These are phyloP conservation scores for Cebidichthys violaceus DNA, from an alignment of 2,113 vertebrate species.

Conservation along the genomic window DNA sequence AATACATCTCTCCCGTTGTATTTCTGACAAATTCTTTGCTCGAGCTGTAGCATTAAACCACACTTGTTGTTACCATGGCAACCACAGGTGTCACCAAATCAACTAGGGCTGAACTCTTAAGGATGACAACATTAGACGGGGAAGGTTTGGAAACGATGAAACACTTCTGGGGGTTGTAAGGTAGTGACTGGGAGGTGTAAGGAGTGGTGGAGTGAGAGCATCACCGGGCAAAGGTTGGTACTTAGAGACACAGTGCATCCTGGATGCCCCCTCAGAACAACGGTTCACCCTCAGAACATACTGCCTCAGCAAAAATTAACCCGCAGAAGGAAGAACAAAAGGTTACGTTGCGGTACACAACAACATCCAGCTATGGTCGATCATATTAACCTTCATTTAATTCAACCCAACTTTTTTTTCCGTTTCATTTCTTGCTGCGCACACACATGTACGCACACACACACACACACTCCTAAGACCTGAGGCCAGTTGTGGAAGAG, in stretches of 20 bases:
- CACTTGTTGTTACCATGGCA: conserved; percentile 12
- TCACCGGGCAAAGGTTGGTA: conserved; percentile 21
- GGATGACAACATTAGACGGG: background rate
- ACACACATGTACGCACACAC: background rate
- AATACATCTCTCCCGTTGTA: background rate
- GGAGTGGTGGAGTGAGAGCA: background rate
- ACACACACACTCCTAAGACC: conserved; percentile 20
- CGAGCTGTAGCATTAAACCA: background rate
- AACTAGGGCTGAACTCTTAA: conserved; percentile 12
- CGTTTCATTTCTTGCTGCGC: conserved; percentile 32
- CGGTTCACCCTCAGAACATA: background rate
- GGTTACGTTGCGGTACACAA: conserved; percentile 41
- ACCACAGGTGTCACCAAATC: conserved; percentile 12
- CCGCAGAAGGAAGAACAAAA: conserved; percentile 32
- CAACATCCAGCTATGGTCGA: conserved; percentile 29
- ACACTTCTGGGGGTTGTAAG: conserved; percentile 8
- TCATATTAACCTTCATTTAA: conserved; percentile 70
- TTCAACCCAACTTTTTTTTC: conserved; percentile 23
- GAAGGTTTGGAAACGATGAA: conserved; percentile 9
- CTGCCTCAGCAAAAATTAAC: conserved; percentile 38
- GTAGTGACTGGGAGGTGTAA: conserved; percentile 25
- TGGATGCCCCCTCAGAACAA: background rate
- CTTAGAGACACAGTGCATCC: conserved; percentile 7
- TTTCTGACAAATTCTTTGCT: conserved; percentile 13
- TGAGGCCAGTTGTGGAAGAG: conserved; percentile 41